phyloP scores from a whole-genome alignment of 2,113 vertebrate genomes.

The Falcunculus frontatus region DNA sequence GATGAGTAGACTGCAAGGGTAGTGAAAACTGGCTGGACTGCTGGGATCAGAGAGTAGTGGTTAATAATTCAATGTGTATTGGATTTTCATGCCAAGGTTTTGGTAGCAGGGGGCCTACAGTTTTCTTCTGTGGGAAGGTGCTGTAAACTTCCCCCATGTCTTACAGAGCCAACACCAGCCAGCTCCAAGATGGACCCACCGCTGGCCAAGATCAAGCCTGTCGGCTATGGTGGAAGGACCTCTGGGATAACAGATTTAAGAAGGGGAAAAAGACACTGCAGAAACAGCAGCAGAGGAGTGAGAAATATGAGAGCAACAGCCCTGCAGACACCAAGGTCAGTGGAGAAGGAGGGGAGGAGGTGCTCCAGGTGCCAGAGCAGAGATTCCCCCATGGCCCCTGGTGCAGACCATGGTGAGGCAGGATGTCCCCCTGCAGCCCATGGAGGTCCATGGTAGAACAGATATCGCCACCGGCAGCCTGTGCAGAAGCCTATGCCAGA shows the following conservation, averaged over 20 bases:
- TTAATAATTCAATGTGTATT: neutral
- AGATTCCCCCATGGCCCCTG: neutral
- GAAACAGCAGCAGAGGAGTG: neutral
- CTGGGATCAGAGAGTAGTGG: neutral
- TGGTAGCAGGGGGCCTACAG: neutral
- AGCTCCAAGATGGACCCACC: fast-evolving
- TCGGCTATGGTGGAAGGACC: fast-evolving
- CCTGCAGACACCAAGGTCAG: neutral
- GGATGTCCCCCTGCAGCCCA: neutral
- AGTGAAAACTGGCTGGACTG: neutral
- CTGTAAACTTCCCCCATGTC: neutral
- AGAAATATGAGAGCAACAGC: neutral
- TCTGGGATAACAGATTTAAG: neutral
- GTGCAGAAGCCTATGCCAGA: fast-evolving
- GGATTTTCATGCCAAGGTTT: neutral
- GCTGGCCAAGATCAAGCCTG: neutral
- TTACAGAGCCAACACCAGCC: neutral
- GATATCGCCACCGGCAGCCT: neutral
- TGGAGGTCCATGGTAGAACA: neutral
- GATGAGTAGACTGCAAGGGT: neutral
- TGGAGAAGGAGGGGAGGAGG: neutral
- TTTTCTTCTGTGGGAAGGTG: neutral
- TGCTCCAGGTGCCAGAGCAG: neutral
- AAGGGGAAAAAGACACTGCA: neutral
- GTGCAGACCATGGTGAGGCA: neutral